Evolutionary conservation across 2,113 vertebrate species (phyloP).

Genomic region (Urocynchramus pylzowi): DNA sequence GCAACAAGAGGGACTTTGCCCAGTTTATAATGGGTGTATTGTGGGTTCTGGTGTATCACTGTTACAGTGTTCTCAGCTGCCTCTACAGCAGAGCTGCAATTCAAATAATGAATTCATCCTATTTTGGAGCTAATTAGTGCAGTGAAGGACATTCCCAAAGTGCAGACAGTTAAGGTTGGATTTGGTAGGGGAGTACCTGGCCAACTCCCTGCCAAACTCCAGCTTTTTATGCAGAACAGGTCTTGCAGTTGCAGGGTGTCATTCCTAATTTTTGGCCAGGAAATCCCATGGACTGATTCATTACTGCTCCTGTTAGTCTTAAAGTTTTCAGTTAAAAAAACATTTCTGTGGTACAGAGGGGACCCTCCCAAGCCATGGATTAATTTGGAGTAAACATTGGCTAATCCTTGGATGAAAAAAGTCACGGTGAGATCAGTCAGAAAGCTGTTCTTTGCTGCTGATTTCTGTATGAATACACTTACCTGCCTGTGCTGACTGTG

Average conservation of each 20-base stretch:
- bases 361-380: background rate
- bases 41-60: background rate
- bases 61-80: background rate
- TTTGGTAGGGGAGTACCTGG: background rate
- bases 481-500: background rate
- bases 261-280: background rate
- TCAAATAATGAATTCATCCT: background rate
- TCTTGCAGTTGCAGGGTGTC: background rate
- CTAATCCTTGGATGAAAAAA: background rate
- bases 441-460: background rate
- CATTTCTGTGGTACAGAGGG: background rate
- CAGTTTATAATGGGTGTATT: background rate
- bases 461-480: background rate
- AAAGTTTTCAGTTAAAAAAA: background rate
- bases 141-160: background rate
- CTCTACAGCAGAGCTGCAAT: background rate
- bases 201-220: background rate
- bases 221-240: background rate
- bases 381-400: background rate
- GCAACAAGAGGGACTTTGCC: background rate
- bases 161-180: background rate
- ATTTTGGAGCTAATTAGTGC: background rate
- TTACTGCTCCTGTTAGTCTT: background rate
- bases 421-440: fast-evolving
- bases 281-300: background rate